Percentiles rank a stretch among this genome's conserved stretches.
phyloP scores from a whole-genome alignment of 2,113 vertebrate species.

The Macrotus californicus region DNA sequence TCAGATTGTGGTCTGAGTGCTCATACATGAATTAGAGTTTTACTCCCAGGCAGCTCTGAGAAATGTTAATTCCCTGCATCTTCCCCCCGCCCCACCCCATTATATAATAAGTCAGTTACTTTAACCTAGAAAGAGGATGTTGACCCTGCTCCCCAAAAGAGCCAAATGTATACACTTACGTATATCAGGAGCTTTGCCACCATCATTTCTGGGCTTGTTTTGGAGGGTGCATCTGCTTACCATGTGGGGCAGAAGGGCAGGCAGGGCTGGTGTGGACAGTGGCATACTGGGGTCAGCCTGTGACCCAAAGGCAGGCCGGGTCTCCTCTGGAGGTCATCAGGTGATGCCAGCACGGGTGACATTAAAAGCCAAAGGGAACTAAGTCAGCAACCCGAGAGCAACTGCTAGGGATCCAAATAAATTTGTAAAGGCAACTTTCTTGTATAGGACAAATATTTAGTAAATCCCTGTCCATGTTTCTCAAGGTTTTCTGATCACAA shows the following conservation, averaged over 20 bases:
- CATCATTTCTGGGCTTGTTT: not conserved
- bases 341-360: not conserved
- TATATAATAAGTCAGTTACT: constrained; percentile 15
- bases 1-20: not conserved
- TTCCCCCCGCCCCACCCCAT: not conserved
- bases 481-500: not conserved
- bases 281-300: not conserved
- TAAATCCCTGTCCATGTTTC: not conserved
- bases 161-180: not conserved
- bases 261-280: not conserved
- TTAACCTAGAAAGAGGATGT: not conserved
- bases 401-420: not conserved
- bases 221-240: not conserved
- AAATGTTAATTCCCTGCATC: constrained; percentile 48
- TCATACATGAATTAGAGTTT: constrained; percentile 40
- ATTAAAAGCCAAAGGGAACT: not conserved
- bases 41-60: not conserved
- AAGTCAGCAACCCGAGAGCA: not conserved
- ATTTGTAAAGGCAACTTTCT: not conserved
- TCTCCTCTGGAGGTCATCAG: not conserved
- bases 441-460: not conserved
- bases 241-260: not conserved
- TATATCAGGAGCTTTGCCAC: not conserved
- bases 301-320: not conserved
- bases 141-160: not conserved